Base-by-base conservation (phyloP, 2,113 vertebrate species). In the Hiodon alosoides region DNA sequence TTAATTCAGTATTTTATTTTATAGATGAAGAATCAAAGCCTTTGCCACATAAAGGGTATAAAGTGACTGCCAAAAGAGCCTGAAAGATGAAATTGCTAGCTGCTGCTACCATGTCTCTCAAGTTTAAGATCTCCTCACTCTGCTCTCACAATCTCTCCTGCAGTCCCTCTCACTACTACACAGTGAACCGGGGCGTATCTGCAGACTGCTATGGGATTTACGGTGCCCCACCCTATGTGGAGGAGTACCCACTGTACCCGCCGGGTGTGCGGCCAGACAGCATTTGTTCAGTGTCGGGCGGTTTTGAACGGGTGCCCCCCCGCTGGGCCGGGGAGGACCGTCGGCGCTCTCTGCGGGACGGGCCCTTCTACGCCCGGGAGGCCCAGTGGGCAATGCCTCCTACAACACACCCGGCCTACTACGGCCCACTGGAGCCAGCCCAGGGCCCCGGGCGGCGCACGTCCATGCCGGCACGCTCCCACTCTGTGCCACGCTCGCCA, bases 401-500 rank as follows among this genome's bases (percentile, higher is more conserved):
- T 74, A 77, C 0, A 83, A 88, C 10, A 86, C 3, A 86, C 87
- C 0, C 72, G 83, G 76, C 92, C 6, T 96, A 92, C 69, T 85
- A 91, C 4, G 89, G 89, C 0, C 93, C 93, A 80, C 84, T 94
- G 82, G 95, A 98, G 0, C 85, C 90, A 0, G 82, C 91, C 0
- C 91, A 92, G 0, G 79, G 87, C 59, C 93, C 95, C 7, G 88
- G 96, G 83, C 89, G 92, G 17, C 92, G 91, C 46, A 85, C 98
- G 76, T 96, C 95, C 0, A 83, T 98, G 74, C 95, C 97, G 86
- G 95, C 96, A 3, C 94, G 95, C 0, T 98, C 96, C 0, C 91
- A 94, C 73, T 98, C 96, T 0, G 96, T 97, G 71, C 96, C 96
- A 2, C 93, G 96, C 74, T 98, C 96, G 0, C 95, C 95, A 2